Evolutionary conservation across 2,797 vertebrate species (phyloP), one percentile per base, ranked within the genome.

Genomic region (Diplodus puntazzo): DNA sequence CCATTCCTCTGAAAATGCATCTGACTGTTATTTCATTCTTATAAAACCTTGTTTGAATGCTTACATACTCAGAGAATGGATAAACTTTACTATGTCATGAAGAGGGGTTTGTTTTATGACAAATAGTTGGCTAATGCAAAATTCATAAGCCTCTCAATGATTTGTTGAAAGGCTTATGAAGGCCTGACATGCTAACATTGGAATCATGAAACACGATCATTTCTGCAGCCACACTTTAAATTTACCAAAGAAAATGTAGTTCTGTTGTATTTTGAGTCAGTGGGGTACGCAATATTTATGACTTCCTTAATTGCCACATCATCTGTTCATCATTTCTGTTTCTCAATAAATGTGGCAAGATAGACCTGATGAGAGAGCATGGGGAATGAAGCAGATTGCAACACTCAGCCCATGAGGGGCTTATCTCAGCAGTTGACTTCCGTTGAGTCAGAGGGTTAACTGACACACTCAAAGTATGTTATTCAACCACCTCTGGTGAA

Each of bases 401-500:
- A 13, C 34, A 14, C 71, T 75, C 65, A 63, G 65, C 68, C 55
- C 79, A 79, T 77, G 45, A 80, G 60, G 73, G 58, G 72, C 74
- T 79, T 59, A 79, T 77, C 72, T 75, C 75, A 69, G 83, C 78
- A 73, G 71, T 57, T 64, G 42, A 85, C 67, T 84, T 83, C 79
- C 39, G n/a, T 54, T 80, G 75, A 87, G 77, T 81, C 80, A 86
- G 52, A 53, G 62, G 55, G 55, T 69, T 65, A 69, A 73, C 60
- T 49, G 57, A 76, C 45, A 66, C 43, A 18, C 17, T 25, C 13
- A 43, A 54, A 79, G 69, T 1, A 11, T 11, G 6, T 83, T 73
- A 75, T 74, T 81, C 55, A 69, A 69, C 70, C 59, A 42, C 0
- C 1, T n/a, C 45, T 61, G 62, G 52, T 61, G 23, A 17, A 78